These are phyloP conservation scores for Catocala fraxini DNA, from an alignment of 2,888 invertebrate genomes.

Conservation along the genomic window DNA sequence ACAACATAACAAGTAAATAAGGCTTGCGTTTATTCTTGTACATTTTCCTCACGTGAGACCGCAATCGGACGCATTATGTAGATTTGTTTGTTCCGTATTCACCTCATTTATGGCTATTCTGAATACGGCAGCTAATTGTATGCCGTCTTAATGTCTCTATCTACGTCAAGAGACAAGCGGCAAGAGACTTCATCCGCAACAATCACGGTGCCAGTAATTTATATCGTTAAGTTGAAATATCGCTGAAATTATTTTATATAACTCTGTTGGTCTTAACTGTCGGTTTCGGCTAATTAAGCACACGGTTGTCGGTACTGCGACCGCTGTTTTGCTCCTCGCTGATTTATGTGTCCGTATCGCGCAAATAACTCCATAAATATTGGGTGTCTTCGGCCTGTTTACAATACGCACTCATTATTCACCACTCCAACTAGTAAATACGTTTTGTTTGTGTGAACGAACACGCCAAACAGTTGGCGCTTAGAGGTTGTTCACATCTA, in stretches of 20 bases:
- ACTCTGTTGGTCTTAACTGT: constrained; percentile 27
- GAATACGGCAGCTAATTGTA: not conserved
- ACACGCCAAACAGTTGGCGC: not conserved
- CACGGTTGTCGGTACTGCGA: constrained; percentile 11
- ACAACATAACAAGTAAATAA: no score
- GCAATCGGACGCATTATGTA: not conserved
- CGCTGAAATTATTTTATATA: constrained; percentile 45
- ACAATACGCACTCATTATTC: constrained; percentile 11
- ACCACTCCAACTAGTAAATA: not conserved
- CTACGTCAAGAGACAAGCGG: no score
- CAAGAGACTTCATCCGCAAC: not conserved
- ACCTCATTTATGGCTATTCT: not conserved
- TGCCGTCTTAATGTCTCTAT: no score
- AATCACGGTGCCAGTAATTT: constrained; percentile 32
- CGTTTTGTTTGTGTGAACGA: not conserved
- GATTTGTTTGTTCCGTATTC: constrained; percentile 7
- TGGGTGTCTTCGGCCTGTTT: constrained; percentile 6
- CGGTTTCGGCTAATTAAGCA: constrained; percentile 20
- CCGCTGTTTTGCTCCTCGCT: not conserved
- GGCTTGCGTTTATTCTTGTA: no score
- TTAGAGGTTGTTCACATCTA: no score
- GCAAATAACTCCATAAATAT: constrained; percentile 24
- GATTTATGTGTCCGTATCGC: constrained; percentile 19
- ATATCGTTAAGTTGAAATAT: constrained; percentile 49
- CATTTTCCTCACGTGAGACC: no score